A percentile compares a stretch with the other conserved stretches of the same genome.
These are phyloP conservation scores for Apogon hyalosoma DNA, from an alignment of 2,797 vertebrate genomes.

Conservation along the genomic window DNA sequence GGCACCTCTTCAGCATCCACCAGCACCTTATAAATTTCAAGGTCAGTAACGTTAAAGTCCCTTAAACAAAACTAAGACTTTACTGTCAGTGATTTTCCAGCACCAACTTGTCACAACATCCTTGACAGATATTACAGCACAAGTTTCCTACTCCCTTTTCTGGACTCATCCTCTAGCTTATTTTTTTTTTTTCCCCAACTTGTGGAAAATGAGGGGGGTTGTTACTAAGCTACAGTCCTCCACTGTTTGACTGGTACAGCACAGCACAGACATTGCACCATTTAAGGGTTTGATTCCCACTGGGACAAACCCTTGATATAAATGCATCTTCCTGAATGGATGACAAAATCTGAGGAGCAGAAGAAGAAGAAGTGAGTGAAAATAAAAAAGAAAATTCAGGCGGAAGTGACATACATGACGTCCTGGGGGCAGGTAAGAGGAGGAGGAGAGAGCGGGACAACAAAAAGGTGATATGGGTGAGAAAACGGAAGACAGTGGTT, in stretches of 20 bases:
- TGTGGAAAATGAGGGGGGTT: slow-evolving; percentile 65
- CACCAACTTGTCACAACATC: slow-evolving; percentile 62
- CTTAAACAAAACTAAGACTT: slow-evolving; percentile 52
- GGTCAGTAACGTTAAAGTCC: slow-evolving; percentile 54
- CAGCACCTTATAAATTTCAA: slow-evolving; percentile 40
- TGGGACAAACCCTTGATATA: slow-evolving; percentile 70
- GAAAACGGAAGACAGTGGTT: neutral
- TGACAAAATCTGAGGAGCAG: slow-evolving; percentile 29
- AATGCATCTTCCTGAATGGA: slow-evolving; percentile 61
- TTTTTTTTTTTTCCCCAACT: slow-evolving; percentile 20
- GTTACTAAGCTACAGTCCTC: slow-evolving; percentile 42
- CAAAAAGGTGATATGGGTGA: neutral
- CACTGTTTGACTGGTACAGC: slow-evolving; percentile 50
- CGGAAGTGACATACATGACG: slow-evolving; percentile 5
- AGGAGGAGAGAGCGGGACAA: slow-evolving; percentile 1
- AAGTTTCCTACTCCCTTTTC: slow-evolving; percentile 69
- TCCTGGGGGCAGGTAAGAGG: slow-evolving; percentile 8
- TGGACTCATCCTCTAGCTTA: slow-evolving; percentile 55
- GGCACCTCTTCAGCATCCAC: slow-evolving; percentile 41
- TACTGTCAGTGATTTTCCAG: slow-evolving; percentile 44
- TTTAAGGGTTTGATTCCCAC: slow-evolving; percentile 78
- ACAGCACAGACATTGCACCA: slow-evolving; percentile 69
- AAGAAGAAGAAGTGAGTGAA: slow-evolving; percentile 18
- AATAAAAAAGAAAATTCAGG: slow-evolving; percentile 29
- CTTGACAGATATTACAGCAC: slow-evolving; percentile 53